Conservation (phyloP, 2,113 vertebrate species). For the Oncorhynchus masou region DNA sequence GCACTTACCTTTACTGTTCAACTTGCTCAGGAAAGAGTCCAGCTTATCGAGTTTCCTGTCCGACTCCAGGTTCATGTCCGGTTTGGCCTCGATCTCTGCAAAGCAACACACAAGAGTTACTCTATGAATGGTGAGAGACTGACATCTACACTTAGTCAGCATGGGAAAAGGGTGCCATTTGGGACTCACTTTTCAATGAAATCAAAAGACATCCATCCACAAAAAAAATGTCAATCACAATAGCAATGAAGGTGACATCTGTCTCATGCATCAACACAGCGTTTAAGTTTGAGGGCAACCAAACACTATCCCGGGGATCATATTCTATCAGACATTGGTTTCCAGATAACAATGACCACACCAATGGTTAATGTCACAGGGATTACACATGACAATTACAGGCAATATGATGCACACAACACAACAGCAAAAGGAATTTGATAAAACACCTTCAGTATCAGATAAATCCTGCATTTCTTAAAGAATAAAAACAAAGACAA, state of each 20-base stretch:
- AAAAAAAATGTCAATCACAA: conserved; percentile 4
- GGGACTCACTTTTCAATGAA: background rate
- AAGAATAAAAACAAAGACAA: conserved; percentile 40
- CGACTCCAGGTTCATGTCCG: conserved; percentile 88
- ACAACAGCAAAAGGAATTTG: conserved; percentile 14
- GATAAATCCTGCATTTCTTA: conserved; percentile 48
- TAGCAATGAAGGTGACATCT: background rate
- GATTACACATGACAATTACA: conserved; percentile 9
- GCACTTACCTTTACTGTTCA: conserved; percentile 89
- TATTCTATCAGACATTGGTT: conserved; percentile 28
- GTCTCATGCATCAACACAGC: conserved; percentile 18
- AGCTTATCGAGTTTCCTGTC: conserved; percentile 91
- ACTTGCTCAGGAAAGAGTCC: conserved; percentile 87
- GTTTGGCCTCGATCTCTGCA: conserved; percentile 88
- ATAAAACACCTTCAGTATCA: conserved; percentile 43
- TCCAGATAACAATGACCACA: background rate
- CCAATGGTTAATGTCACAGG: background rate
- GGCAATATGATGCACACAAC: conserved; percentile 7
- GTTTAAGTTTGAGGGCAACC: background rate
- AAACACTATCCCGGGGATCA: background rate
- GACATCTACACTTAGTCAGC: background rate
- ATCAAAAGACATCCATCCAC: background rate
- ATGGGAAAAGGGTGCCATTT: too few species aligned
- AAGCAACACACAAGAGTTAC: conserved; percentile 16
- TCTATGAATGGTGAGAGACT: background rate